A percentile compares a stretch with the other conserved stretches of the same genome.
Evolutionary conservation across 2,113 vertebrate genomes (phyloP).

Genomic region (Pteruthius melanotis): DNA sequence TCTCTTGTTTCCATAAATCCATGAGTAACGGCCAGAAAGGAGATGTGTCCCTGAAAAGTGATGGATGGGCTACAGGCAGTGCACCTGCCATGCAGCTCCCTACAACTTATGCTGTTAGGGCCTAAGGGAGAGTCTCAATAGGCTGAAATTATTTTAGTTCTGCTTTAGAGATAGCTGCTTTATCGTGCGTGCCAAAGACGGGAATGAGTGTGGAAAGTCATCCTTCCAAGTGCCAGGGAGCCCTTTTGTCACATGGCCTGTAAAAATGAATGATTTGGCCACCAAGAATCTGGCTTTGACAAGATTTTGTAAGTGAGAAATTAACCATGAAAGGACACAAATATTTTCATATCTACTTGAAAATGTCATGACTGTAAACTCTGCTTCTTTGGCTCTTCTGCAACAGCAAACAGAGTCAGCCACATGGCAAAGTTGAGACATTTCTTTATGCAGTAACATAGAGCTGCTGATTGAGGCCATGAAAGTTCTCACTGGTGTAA

Average conservation of each 20-base stretch:
- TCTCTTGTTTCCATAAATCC: not conserved
- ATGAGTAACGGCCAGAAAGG: not conserved
- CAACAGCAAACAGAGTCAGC: not conserved
- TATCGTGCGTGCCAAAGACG: not conserved
- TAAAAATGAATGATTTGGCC: not conserved
- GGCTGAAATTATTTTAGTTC: not conserved
- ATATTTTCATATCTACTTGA: not conserved
- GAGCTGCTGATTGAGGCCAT: accelerated
- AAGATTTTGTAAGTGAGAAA: not conserved
- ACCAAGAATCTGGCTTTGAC: not conserved
- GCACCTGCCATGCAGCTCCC: not conserved
- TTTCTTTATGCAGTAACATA: not conserved
- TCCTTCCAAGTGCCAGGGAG: not conserved
- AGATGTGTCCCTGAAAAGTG: not conserved
- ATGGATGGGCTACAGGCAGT: not conserved
- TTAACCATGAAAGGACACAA: not conserved
- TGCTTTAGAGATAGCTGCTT: not conserved
- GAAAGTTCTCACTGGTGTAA: not conserved
- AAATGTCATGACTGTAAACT: not conserved
- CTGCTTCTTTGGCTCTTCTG: not conserved
- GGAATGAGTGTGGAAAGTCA: not conserved
- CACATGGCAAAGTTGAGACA: not conserved
- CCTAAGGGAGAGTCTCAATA: not conserved
- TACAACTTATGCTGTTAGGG: not conserved
- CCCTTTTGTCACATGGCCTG: not conserved